Base-by-base conservation (phyloP, 2,888 invertebrate species). In the Drosophila tripunctata region DNA sequence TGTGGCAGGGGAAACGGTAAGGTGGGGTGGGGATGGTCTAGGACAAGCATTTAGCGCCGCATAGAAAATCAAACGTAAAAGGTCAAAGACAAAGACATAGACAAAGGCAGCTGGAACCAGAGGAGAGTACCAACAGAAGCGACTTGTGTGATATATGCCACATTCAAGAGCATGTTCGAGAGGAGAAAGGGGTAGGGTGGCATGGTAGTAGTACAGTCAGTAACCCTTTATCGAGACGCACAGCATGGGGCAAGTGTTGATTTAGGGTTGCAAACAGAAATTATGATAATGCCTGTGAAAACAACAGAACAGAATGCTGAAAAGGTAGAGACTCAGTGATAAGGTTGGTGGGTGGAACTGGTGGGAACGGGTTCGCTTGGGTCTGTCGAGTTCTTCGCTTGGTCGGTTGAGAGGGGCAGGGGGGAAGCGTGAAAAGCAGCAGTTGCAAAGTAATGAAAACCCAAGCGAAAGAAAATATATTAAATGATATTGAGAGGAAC, bases 231-330 rank as follows among this genome's bases (percentile, higher is more conserved):
- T 78, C 64, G 75, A 79, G 69, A 57, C 64, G 50, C 40, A 50
- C 68, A 62, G 78, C 63, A 61, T 69, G 76, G 67, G 67, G 78
- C 63, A 69, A 79, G 81, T 89, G 89, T 89, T 89, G 89, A 89
- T 88, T 89, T 89, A 89, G 89, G 89, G 84, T 87, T 85, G 89
- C 84, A 84, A 83, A 88, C 88, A 88, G 83, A 89, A 89, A 89
- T 89, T 89, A 89, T 89, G 89, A 88, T 89, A 89, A 89, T 89
- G 88, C 76, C 72, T 79, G 83, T 77, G 79, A 80, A 88, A 89
- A 89, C 88, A 89, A 76, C 62, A 40, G 73, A 66, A 43, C 44
- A 61, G 44, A 43, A 50, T 21, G 27, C 27, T 7, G 7, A 22
- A 3, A 10, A 27, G 27, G 10, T 27, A n/a, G n/a, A n/a, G n/a